Evolutionary conservation across 2,888 invertebrate species (phyloP), one percentile per base, ranked within the genome.

Genomic region (Atrina japonica): DNA sequence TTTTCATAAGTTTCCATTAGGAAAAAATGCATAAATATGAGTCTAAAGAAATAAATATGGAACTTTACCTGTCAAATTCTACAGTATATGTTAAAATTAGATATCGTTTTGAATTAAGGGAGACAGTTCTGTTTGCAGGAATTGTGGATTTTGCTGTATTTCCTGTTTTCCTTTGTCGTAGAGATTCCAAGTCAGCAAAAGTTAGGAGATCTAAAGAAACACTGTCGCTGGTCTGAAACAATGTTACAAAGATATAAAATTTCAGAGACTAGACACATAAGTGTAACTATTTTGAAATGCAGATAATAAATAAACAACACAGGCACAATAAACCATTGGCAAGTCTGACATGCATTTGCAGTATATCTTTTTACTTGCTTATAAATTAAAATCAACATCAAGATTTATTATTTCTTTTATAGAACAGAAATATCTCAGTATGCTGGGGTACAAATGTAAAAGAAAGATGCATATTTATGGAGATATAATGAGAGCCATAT

Each of bases 51-150:
- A n/a, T n/a, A n/a, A n/a, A n/a, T n/a, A n/a, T n/a, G n/a, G n/a
- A n/a, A n/a, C n/a, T n/a, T n/a, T 70, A 89, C 90, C 88, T 88
- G 80, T 90, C 90, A 87, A 90, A 90, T 68, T 90, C 90, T 35
- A 89, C 90, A 66, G 88, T 89, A 76, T 90, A 90, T 9, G 89
- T 90, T 9, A 90, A 77, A 30, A 90, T 90, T 60, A 90, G 85
- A 73, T 89, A 90, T 53, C 90, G 76, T 75, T 89, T 90, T 23
- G 88, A 83, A 70, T 85, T 86, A 5, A 89, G 77, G 3, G 83
- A 67, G 1, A 82, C 76, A 21, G 81, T 80, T 40, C 83, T 79
- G 18, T 82, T 73, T 27, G 81, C 73, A 49, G 85, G 82, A 29
- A 80, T 73, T 23, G 79, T 70, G 35, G 77, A 66, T 61, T 82